Conservation (phyloP, 2,797 vertebrate genomes). For the Acestrorhynchus altus region DNA sequence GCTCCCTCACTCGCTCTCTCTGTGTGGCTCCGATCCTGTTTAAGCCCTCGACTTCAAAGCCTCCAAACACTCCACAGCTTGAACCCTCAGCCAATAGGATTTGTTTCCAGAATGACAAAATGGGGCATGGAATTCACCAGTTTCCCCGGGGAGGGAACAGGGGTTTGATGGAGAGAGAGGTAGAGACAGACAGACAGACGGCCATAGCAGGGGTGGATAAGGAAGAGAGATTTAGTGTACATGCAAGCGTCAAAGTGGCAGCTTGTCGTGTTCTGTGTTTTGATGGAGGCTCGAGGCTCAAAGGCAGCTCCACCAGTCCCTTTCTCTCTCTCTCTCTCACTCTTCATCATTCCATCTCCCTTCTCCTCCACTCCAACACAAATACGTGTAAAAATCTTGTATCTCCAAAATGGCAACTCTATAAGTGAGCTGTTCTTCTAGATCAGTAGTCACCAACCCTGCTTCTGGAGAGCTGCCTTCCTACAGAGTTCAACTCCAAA, state of each 20-base stretch:
- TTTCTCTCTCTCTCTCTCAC: background rate
- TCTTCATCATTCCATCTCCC: background rate
- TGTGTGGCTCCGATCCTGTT: conserved; percentile 50
- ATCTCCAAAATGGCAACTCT: too few relatives aligned
- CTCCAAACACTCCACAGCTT: conserved; percentile 45
- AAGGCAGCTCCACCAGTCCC: background rate
- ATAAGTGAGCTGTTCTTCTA: too few relatives aligned
- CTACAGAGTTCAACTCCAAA: too few relatives aligned
- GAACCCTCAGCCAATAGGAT: conserved; percentile 51
- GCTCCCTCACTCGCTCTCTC: background rate
- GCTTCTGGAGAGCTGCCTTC: too few relatives aligned
- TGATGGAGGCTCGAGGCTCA: conserved; percentile 9
- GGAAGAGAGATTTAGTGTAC: background rate
- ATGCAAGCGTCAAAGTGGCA: background rate
- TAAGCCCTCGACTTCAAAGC: conserved; percentile 56
- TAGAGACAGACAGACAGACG: conserved; percentile 32
- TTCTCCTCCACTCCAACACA: conserved; percentile 22
- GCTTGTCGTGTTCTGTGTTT: conserved; percentile 5
- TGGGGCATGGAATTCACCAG: conserved; percentile 36
- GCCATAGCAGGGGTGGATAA: background rate
- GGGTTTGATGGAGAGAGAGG: conserved; percentile 19
- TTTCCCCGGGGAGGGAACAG: conserved; percentile 26
- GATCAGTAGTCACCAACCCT: too few relatives aligned
- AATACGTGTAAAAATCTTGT: too few relatives aligned
- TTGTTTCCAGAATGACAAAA: conserved; percentile 55